Evolutionary conservation across 2,888 invertebrate species (phyloP).

Genomic region (Drosophila neutralis): DNA sequence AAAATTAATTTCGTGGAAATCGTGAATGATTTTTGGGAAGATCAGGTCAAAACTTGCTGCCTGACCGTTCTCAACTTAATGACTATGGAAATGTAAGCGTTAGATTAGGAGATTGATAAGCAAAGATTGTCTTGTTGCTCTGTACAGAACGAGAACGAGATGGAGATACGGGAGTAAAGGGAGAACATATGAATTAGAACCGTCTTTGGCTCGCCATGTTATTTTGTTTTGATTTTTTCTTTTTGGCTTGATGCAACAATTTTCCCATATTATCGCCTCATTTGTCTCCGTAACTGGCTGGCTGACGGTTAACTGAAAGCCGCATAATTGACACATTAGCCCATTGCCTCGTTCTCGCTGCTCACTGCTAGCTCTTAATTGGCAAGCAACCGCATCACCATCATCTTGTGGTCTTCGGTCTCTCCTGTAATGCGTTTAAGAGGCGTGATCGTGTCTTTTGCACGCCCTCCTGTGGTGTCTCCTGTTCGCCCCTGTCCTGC

Average conservation of each 20-base stretch:
- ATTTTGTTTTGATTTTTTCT: constrained; percentile 4
- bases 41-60: constrained; percentile 48
- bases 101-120: constrained; percentile 54
- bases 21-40: constrained; percentile 69
- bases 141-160: neutral
- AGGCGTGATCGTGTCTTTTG: constrained; percentile 80
- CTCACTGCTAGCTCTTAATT: constrained; percentile 14
- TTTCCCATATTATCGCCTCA: constrained; percentile 69
- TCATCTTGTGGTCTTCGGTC: constrained; percentile 36
- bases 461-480: constrained; percentile 75
- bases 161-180: neutral
- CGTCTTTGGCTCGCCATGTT: constrained; percentile 20
- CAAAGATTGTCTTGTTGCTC: constrained; percentile 50
- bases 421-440: constrained; percentile 68
- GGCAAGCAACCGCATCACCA: constrained; percentile 38
- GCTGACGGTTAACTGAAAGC: constrained; percentile 49
- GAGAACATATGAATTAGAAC: constrained; percentile 58
- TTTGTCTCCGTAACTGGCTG: constrained; percentile 54
- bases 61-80: constrained; percentile 63
- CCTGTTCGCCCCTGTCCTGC: constrained; percentile 14
- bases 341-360: constrained; percentile 59
- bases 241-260: constrained; percentile 13
- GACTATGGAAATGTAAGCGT: constrained; percentile 63
- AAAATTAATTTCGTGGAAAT: constrained; percentile 75
- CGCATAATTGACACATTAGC: constrained; percentile 80